Base-by-base conservation (phyloP, 2,797 vertebrate genomes). In the Scomberomorus guttatus region DNA sequence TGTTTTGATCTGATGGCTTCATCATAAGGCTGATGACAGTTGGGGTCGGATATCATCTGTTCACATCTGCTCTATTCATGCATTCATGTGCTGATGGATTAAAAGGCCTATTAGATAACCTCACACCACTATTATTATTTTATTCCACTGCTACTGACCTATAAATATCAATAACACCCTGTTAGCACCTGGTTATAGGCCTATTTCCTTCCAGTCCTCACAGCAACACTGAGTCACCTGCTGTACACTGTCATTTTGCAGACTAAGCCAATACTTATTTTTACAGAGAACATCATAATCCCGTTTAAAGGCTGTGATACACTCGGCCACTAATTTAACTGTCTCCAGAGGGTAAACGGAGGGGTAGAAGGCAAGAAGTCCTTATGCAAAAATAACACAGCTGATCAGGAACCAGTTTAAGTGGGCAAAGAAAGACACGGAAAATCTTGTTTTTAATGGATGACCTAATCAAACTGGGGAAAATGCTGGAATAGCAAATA, bases 261-360 rank as follows among this genome's bases (percentile, higher is more conserved):
- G 2, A 42, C 42, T 11, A 14, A 61, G 59, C 34, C 62, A 72
- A 34, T 57, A 51, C 77, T 66, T 81, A 79, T 87, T 85, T 79
- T 55, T 60, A 74, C n/a, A 59, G 34, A 12, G 44, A 73, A 79
- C 85, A 80, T 87, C 83, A 82, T 62, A 65, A 73, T 76, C 59
- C 56, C 6, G 54, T 75, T 72, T 77, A 20, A 32, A 76, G 52
- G 50, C 29, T 66, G 50, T 74, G 60, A 68, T 68, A 37, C 76
- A 77, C 18, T 57, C 15, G 59, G 34, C 1, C 55, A 46, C 27
- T 32, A 22, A 62, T 72, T 29, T 61, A 51, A 55, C 75, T 81
- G 65, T 71, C 57, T 86, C 44, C 69, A 68, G 14, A 22, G 15
- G 70, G 57, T 68, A 71, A 75, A 83, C n/a, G 24, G 24, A 75